These are phyloP conservation scores for Scomber scombrus DNA, from an alignment of 2,113 vertebrate genomes.

Conservation along the genomic window DNA sequence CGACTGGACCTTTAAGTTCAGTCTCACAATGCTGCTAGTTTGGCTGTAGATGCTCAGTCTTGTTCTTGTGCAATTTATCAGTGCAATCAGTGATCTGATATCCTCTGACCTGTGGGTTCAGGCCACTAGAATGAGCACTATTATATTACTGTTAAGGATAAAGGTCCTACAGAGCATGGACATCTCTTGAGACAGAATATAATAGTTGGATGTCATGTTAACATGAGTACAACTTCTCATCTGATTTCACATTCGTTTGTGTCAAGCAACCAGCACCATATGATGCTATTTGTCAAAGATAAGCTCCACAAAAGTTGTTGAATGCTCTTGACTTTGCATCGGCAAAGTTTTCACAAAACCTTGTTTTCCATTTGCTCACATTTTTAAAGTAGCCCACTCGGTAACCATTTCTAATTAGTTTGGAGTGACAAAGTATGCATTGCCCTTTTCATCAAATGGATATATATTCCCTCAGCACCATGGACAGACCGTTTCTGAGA, in stretches of 20 bases:
- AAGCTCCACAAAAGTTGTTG: conserved; percentile 37
- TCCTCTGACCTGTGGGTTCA: conserved; percentile 79
- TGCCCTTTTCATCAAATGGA: conserved; percentile 31
- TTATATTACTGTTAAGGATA: conserved; percentile 74
- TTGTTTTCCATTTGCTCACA: conserved; percentile 66
- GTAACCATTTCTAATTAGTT: conserved; percentile 61
- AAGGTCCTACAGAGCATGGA: not conserved
- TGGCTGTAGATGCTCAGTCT: not conserved
- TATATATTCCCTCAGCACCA: conserved; percentile 58
- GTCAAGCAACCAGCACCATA: conserved; percentile 46
- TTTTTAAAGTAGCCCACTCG: conserved; percentile 40
- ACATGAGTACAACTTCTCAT: conserved; percentile 34
- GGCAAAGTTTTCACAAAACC: conserved; percentile 39
- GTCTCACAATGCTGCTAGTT: not conserved
- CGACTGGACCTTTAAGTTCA: not conserved
- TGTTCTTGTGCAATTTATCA: conserved; percentile 3
- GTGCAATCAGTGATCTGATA: conserved; percentile 73
- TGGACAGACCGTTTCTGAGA: conserved; percentile 55
- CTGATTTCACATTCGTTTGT: conserved; percentile 59
- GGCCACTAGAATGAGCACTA: conserved; percentile 79
- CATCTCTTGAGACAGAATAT: conserved; percentile 19
- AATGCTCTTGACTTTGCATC: conserved; percentile 28
- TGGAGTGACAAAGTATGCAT: conserved; percentile 38
- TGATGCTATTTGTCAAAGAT: conserved; percentile 62
- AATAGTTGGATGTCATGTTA: conserved; percentile 16